Evolutionary conservation across 2,113 vertebrate species (phyloP), one percentile per base, ranked within the genome.

Genomic region (Corythornis vintsioides): DNA sequence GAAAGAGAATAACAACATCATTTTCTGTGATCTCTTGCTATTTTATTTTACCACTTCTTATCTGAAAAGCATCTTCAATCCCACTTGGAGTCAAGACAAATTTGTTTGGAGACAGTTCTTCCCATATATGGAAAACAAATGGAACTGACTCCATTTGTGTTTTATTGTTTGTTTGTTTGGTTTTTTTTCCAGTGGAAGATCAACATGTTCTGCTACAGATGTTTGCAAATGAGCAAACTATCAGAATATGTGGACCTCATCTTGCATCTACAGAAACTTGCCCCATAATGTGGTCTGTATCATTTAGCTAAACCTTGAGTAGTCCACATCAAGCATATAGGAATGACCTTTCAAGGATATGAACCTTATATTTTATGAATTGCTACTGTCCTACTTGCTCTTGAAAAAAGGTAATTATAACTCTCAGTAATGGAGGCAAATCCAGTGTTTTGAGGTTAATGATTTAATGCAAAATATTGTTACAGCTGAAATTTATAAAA

Each of bases 1-100:
- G 83, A 67, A 95, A 90, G 50, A 65, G 89, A 95, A 95, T 53
- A 96, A 93, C 89, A 95, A 85, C 94, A 93, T 91, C 45, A 81
- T 94, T 90, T 94, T 89, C 87, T 94, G 91, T 96, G 96, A 95
- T 96, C 94, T 91, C 60, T 72, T 83, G 88, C 0, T 4, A 93
- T 89, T 96, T 95, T 94, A 81, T 94, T 94, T 96, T 94, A 92
- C 92, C 91, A 72, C 90, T 91, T 91, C 84, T 96, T 96, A 95
- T 95, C 94, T 96, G 93, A 86, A 90, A 94, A 96, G 48, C 94
- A 95, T 96, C 94, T 93, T 93, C 87, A 92, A 13, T 93, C 65
- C 69, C 45, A 71, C 69, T 94, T 81, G 56, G 94, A 93, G 85
- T 89, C 88, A 91, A 87, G 84, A 95, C 95, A 91, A 87, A 86